Evolutionary conservation across 2,888 invertebrate genomes (phyloP).

Genomic region (Vandiemenella viatica): DNA sequence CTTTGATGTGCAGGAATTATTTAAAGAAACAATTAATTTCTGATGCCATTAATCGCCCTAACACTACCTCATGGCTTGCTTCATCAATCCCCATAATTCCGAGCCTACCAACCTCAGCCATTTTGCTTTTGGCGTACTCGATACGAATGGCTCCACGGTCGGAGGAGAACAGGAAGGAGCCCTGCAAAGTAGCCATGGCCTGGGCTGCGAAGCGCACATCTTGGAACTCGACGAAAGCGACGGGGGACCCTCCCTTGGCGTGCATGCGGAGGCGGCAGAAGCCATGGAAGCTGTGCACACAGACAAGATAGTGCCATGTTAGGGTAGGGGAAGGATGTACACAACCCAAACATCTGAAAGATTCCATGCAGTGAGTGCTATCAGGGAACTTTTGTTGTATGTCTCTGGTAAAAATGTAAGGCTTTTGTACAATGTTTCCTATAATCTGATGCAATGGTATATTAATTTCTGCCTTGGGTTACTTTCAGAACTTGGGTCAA

Average conservation of each 20-base stretch:
- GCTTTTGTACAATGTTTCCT: no score
- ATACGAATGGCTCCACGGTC: slow-evolving; percentile 95
- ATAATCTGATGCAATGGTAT: no score
- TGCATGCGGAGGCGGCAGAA: slow-evolving; percentile 95
- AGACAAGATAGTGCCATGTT: slow-evolving; percentile 8
- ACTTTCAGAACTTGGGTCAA: no score
- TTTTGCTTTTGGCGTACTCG: slow-evolving; percentile 97
- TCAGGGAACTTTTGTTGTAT: no score
- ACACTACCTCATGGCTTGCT: no score
- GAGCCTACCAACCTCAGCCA: slow-evolving; percentile 68
- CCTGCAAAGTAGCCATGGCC: slow-evolving; percentile 88
- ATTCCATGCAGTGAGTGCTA: not conserved
- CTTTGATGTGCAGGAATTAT: no score
- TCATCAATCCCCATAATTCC: no score
- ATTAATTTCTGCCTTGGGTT: no score
- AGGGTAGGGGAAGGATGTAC: slow-evolving; percentile 4
- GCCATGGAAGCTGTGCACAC: slow-evolving; percentile 81
- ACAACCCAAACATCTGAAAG: slow-evolving; percentile 7
- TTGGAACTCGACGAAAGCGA: slow-evolving; percentile 96
- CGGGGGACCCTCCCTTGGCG: slow-evolving; percentile 76
- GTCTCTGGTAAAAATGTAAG: no score
- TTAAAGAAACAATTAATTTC: no score
- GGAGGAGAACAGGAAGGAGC: slow-evolving; percentile 88
- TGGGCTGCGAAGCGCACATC: slow-evolving; percentile 81
- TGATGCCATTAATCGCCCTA: no score